These are phyloP conservation scores for Pseudanteris insignis DNA, from an alignment of 2,888 invertebrate species.

Conservation along the genomic window DNA sequence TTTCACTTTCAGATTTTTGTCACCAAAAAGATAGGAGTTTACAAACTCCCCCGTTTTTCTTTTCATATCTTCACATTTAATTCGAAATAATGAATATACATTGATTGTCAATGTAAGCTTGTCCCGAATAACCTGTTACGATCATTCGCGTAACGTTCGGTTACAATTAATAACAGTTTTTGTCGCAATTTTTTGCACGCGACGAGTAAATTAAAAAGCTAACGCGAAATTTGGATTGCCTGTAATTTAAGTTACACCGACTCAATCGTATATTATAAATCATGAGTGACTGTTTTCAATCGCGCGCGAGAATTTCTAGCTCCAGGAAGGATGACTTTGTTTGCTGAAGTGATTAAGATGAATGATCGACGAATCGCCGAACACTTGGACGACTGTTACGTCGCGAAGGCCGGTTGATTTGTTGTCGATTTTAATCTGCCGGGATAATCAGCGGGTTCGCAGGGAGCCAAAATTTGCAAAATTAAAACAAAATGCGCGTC, in stretches of 20 bases:
- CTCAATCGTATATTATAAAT: constrained; percentile 12
- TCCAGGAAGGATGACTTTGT: constrained; percentile 12
- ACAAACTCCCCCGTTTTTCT: too few species aligned
- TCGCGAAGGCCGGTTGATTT: constrained; percentile 12
- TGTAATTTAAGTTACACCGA: constrained; percentile 3
- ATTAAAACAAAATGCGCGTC: constrained; percentile 4
- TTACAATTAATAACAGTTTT: too few species aligned
- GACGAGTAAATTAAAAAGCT: too few species aligned
- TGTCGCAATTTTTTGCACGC: too few species aligned
- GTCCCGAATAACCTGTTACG: too few species aligned
- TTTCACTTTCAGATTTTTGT: too few species aligned
- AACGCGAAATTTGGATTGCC: not conserved
- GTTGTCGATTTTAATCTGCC: constrained; percentile 14
- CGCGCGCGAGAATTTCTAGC: constrained; percentile 4
- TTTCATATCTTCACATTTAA: too few species aligned
- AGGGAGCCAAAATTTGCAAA: constrained; percentile 5
- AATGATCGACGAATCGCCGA: constrained; percentile 5
- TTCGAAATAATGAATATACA: too few species aligned
- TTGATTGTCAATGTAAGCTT: too few species aligned
- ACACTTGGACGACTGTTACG: constrained; percentile 3
- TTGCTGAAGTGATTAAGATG: constrained; percentile 22
- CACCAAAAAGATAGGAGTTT: too few species aligned
- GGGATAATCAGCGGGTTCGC: constrained; percentile 15
- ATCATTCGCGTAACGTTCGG: too few species aligned
- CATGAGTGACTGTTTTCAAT: constrained; percentile 14